Evolutionary conservation across 2,888 invertebrate species (phyloP), one percentile per base, ranked within the genome.

Genomic region (Trisateles emortualis): DNA sequence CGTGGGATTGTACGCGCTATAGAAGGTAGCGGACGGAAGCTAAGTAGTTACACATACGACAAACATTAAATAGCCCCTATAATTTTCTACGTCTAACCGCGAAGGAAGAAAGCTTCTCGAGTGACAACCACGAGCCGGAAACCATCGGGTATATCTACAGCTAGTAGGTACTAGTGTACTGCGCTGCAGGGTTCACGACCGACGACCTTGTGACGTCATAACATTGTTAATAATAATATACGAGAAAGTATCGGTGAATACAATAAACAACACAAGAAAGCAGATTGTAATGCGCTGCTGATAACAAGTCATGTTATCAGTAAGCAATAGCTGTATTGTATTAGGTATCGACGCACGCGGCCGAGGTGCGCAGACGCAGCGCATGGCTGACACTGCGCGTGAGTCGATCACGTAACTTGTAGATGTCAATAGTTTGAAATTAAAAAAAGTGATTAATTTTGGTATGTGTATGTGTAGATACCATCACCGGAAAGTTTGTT

Each of bases 271-370:
- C 44, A 49, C 40, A 70, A 60, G 68, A 65, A 65, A 73, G 57
- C 53, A 59, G 65, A 63, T 70, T 64, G 11, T 40, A 57, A 41
- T 52, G 48, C 52, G 52, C 17, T 26, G 24, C 55, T 62, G 75
- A 74, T 74, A 74, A 26, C 19, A 5, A 72, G 51, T 39, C 36
- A 13, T 11, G 51, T 71, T 72, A 74, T 74, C 75, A 59, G 52
- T 5, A 42, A 32, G 48, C 33, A 56, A 61, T 64, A 55, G 52
- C 24, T 30, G n/a, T n/a, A 8, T 26, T 26, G 19, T 35, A 9
- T 16, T 10, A 26, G 35, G n/a, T n/a, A n/a, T n/a, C 39, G 22
- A 22, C 30, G 6, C 6, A 10, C n/a, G 38, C 16, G 35, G 35
- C 26, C 8, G n/a, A 13, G n/a, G 22, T 48, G 24, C 49, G 42